Conservation (phyloP, 2,113 vertebrate genomes). For the Machaerirhynchus nigripectus region DNA sequence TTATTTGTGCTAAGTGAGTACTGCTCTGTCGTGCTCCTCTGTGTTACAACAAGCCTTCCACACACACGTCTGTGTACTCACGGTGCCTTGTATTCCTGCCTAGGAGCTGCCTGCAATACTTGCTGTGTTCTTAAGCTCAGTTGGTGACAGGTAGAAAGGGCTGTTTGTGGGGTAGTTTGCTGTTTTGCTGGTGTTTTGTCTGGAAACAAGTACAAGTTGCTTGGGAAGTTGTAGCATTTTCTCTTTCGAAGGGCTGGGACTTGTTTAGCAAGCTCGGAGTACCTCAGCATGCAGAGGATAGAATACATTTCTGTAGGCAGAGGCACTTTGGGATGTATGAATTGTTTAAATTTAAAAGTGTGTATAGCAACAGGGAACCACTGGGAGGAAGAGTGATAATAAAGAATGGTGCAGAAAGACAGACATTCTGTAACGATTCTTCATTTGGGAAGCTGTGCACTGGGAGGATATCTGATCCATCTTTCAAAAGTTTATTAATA, state of each 20-base stretch:
- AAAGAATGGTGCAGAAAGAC: not conserved
- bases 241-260: not conserved
- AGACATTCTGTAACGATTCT: not conserved
- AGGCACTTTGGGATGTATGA: not conserved
- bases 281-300: not conserved
- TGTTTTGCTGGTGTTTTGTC: not conserved
- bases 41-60: not conserved
- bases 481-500: slow-evolving; percentile 57
- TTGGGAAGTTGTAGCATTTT: not conserved
- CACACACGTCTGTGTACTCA: not conserved
- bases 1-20: not conserved
- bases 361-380: not conserved
- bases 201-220: not conserved
- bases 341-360: slow-evolving; percentile 16
- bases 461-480: not conserved
- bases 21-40: not conserved
- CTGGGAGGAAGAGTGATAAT: not conserved
- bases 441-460: not conserved
- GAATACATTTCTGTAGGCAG: not conserved
- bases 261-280: not conserved
- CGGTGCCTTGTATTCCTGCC: not conserved
- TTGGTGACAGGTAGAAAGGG: not conserved
- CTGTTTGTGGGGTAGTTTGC: not conserved
- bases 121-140: not conserved
- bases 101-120: not conserved